These are phyloP conservation scores for Sula dactylatra DNA, from an alignment of 2,113 vertebrate species.

Conservation along the genomic window DNA sequence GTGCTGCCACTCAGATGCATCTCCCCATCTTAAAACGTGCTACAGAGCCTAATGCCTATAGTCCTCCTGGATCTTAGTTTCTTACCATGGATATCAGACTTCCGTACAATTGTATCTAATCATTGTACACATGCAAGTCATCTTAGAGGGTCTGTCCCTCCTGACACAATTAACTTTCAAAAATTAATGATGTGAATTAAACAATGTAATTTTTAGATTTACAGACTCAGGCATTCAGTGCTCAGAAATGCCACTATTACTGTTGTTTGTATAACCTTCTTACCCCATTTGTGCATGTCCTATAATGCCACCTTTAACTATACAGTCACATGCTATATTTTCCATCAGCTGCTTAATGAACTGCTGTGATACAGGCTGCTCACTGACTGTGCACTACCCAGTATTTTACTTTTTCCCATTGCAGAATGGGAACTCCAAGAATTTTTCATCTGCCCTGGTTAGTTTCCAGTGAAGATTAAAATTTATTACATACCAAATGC, in stretches of 20 bases:
- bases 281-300: not conserved
- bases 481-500: not conserved
- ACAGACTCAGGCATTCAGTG: not conserved
- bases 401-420: not conserved
- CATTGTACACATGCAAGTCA: not conserved
- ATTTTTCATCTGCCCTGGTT: not conserved
- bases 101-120: not conserved
- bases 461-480: not conserved
- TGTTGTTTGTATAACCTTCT: too few relatives aligned
- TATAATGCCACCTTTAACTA: not conserved
- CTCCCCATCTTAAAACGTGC: not conserved
- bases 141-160: not conserved
- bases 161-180: not conserved
- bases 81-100: too few relatives aligned
- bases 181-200: not conserved
- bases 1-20: not conserved
- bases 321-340: not conserved
- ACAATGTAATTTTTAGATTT: not conserved
- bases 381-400: not conserved
- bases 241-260: not conserved
- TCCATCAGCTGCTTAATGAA: not conserved
- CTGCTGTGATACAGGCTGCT: not conserved
- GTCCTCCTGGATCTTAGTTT: not conserved
- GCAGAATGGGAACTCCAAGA: not conserved
- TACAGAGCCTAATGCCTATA: not conserved